Base-by-base conservation (phyloP, 2,797 vertebrate species). In the Coilia nasus region DNA sequence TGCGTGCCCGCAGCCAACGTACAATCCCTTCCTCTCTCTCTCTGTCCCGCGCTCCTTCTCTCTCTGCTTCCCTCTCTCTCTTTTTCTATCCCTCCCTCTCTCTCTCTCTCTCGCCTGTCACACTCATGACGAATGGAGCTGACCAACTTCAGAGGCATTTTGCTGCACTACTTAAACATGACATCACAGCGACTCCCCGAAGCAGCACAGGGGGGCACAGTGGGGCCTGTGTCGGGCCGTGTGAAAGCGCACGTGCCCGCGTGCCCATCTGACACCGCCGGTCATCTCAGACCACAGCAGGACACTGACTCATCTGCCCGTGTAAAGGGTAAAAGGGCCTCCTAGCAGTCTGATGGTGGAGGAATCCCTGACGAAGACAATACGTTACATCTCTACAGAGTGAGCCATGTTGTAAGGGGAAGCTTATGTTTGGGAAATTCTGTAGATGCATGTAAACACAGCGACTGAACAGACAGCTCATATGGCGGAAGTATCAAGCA, bases 51-150 rank as follows among this genome's bases (percentile, higher is more conserved):
- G 3, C 50, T 54, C 50, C 9, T 7, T 54, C 7, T 54, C 7
- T 54, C 9, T 54, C 83, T 84, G 60, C 75, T 88, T 82, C 86
- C 86, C 75, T 86, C 84, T 62, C 81, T 21, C 15, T 56, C 31
- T 56, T 35, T 67, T 31, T 25, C 25, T 21, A 11, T 54, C 25
- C 28, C 12, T 4, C 60, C 25, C 60, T 64, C 23, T 64, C n/a
- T 0, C 64, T 71, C 64, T 75, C 67, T 12, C 67, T 31, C 67
- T 44, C 17, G 35, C 71, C 71, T 59, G 25, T 78, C 83, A 83
- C 67, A 46, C 90, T 90, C 90, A 91, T 93, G 90, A 93, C 92
- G 91, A 93, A 93, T 92, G 91, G 83, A 88, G 89, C 57, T 4
- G 75, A 85, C 85, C 64, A 85, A 87, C 83, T n/a, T 81, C 35